Base-by-base conservation (phyloP, 1,140 invertebrate species). In the Aradophagus sp. region DNA sequence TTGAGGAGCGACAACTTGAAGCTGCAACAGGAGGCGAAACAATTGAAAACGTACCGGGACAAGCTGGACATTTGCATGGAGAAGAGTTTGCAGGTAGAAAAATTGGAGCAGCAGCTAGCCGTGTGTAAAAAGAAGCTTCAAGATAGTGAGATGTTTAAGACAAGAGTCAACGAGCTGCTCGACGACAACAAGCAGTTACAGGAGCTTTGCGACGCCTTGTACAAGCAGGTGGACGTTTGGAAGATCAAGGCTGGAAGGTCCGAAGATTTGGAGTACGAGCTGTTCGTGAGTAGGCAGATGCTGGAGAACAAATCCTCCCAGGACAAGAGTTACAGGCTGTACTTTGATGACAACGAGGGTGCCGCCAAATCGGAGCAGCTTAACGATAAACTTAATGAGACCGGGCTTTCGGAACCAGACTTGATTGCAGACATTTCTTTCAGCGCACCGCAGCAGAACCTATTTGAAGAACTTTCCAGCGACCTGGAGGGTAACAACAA, bases 41-140 rank as follows among this genome's bases (percentile, higher is more conserved):
- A 19, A 2, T 59, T 19, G 0, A 39, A 67, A 10, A 2, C 2
- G 2, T 72, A 67, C 12, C 26, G 68, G 12, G 75, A 77, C 20
- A 52, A 65, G 6, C n/a, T 77, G 14, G 75, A 77, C 29, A 34
- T 39, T 0, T 68, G 19, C 5, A 52, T 36, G 15, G 75, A 74
- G 5, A 70, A 53, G 5, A 42, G 36, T 1, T 32, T 27, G 2
- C 13, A 11, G n/a, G 42, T 45, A 0, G 74, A 76, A n/a, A 26
- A 36, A 0, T 6, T 73, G 0, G 48, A 76, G n/a, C 56, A 61
- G 0, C 15, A 71, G 14, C 16, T 68, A 2, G 8, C 8, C 0
- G 16, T 13, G 0, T 45, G 61, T 2, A 42, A 65, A 27, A 36
- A 71, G 8, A 66, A 73, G 16, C 1, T 66, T 1, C 1, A n/a